Percentiles rank a stretch among this genome's conserved stretches.
Conservation (phyloP, 2,888 invertebrate genomes). For the Sycophila texana region DNA sequence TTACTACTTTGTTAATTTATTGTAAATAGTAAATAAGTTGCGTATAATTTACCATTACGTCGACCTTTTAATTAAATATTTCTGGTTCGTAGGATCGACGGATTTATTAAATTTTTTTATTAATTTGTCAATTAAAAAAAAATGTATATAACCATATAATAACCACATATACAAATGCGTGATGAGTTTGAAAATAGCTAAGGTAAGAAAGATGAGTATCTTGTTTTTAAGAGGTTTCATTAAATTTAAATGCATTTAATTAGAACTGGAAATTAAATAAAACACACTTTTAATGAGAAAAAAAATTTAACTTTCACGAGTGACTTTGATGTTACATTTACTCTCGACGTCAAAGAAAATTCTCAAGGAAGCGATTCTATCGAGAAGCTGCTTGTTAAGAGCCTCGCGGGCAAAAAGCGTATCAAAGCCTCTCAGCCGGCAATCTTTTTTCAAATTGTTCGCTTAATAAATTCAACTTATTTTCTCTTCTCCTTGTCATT, state of each 20-base stretch:
- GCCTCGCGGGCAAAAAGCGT: conserved; percentile 30
- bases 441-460: conserved; percentile 9
- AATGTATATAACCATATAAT: no score
- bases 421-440: neutral
- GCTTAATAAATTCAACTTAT: conserved; percentile 3
- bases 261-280: no score
- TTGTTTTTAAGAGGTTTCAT: neutral
- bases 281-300: conserved; percentile 11
- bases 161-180: no score
- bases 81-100: no score
- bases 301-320: conserved; percentile 34
- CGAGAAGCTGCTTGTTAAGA: conserved; percentile 29
- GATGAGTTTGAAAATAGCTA: no score
- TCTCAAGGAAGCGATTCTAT: conserved; percentile 16
- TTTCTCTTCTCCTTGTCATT: conserved; percentile 14
- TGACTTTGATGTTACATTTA: conserved; percentile 17
- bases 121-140: no score
- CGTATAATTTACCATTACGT: no score
- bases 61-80: no score
- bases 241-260: no score
- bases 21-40: no score
- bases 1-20: no score
- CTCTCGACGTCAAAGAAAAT: conserved; percentile 12
- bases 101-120: no score
- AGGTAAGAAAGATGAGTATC: conserved; percentile 9